These are phyloP conservation scores for Rhinoderma darwinii DNA, from an alignment of 2,113 vertebrate species.

Conservation along the genomic window DNA sequence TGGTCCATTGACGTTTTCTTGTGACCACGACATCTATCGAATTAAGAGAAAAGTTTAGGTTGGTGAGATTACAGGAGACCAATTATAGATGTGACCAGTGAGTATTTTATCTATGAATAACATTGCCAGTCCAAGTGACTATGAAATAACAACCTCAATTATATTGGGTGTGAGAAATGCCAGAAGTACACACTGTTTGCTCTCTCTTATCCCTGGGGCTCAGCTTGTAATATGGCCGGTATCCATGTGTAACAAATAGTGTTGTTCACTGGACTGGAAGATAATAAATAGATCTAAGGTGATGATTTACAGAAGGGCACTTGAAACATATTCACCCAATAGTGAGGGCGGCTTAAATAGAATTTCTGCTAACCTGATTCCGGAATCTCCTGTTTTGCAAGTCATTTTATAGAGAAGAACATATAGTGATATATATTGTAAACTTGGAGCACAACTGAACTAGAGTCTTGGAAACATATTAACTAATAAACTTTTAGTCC, in stretches of 20 bases:
- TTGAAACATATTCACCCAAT: constrained; percentile 74
- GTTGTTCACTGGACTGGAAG: constrained; percentile 77
- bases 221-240: constrained; percentile 74
- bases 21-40: constrained; percentile 49
- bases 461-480: neutral
- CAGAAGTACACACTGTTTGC: constrained; percentile 66
- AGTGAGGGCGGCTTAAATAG: constrained; percentile 63
- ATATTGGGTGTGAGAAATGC: constrained; percentile 63
- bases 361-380: constrained; percentile 32
- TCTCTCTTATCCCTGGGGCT: constrained; percentile 70
- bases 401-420: constrained; percentile 8
- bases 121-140: constrained; percentile 55
- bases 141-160: constrained; percentile 62
- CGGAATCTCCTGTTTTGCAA: constrained; percentile 3
- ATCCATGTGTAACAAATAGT: constrained; percentile 78
- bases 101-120: constrained; percentile 60
- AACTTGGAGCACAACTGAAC: neutral
- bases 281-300: constrained; percentile 78
- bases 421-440: neutral
- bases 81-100: constrained; percentile 58
- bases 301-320: constrained; percentile 78
- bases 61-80: constrained; percentile 51
- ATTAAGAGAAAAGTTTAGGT: constrained; percentile 47
- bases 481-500: neutral
- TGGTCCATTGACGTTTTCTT: constrained; percentile 49